Conservation (phyloP, 2,888 invertebrate genomes). For the Sycophila texana region DNA sequence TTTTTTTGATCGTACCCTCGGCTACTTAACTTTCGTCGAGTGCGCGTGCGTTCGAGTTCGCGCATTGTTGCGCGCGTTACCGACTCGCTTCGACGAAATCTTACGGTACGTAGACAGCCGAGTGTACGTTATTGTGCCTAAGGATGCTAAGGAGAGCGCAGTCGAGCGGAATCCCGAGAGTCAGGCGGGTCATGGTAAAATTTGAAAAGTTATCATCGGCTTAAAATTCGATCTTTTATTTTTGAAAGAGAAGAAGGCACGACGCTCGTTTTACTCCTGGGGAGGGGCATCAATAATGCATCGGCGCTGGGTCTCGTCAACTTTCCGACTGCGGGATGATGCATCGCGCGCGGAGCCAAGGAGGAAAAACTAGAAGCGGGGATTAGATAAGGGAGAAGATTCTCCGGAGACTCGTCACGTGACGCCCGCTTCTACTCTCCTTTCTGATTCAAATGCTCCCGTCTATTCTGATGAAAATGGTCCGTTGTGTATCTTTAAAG, state of each 20-base stretch:
- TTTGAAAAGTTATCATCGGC: no score
- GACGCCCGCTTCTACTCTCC: slow-evolving; percentile 3
- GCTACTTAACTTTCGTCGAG: no score
- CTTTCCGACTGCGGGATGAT: slow-evolving; percentile 39
- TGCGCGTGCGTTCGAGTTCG: no score
- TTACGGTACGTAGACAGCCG: no score
- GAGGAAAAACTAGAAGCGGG: not conserved
- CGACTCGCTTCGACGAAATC: no score
- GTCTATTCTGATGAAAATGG: no score
- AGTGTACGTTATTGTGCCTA: no score
- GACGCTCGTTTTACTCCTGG: not conserved
- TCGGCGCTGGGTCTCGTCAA: slow-evolving; percentile 37
- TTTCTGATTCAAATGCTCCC: slow-evolving; percentile 22
- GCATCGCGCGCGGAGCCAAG: slow-evolving; percentile 21
- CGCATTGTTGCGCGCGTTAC: no score
- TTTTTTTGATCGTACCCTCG: no score
- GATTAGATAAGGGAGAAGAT: slow-evolving; percentile 46
- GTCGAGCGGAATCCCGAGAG: no score
- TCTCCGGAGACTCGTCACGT: slow-evolving; percentile 35
- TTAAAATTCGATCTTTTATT: slow-evolving; percentile 11
- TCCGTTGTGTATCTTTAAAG: not conserved
- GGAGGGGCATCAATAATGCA: slow-evolving; percentile 41
- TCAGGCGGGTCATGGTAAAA: no score
- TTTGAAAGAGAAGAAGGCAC: not conserved
- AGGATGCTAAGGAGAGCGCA: no score